Conservation (phyloP, 2,113 vertebrate genomes). For the Hystrix cristata region DNA sequence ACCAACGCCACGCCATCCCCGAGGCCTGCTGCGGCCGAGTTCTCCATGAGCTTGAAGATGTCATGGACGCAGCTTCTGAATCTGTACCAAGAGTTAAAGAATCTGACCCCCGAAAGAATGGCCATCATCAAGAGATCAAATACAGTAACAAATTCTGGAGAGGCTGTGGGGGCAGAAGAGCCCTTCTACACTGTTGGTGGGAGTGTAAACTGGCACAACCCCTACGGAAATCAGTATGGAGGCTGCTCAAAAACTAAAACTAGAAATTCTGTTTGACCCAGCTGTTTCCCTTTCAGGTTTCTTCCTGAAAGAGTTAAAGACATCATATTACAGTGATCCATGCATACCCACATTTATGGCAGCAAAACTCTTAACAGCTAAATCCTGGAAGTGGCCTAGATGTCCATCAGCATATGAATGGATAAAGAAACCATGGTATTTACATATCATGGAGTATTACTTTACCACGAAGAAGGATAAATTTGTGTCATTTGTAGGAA, state of each 20-base stretch:
- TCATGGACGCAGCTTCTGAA: not conserved
- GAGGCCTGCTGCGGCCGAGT: too few species aligned
- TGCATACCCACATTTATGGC: not conserved
- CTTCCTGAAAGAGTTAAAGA: not conserved
- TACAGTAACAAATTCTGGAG: not conserved
- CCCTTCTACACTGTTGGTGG: not conserved
- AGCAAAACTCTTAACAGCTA: not conserved
- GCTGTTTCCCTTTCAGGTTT: not conserved
- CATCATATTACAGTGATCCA: not conserved
- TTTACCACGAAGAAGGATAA: not conserved
- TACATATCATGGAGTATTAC: not conserved
- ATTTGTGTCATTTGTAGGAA: not conserved
- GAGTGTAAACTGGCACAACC: not conserved
- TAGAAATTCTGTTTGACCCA: not conserved
- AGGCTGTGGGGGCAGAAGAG: not conserved
- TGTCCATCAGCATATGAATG: not conserved
- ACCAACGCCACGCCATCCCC: rapidly evolving
- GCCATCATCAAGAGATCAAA: not conserved
- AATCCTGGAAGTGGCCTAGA: not conserved
- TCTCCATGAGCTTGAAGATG: rapidly evolving
- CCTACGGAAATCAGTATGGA: not conserved
- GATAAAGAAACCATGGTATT: not conserved
- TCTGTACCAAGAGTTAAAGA: not conserved
- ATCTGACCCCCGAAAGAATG: not conserved
- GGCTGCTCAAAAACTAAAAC: not conserved